phyloP scores from a whole-genome alignment of 2,888 invertebrate species.

The Tortrix viridana region DNA sequence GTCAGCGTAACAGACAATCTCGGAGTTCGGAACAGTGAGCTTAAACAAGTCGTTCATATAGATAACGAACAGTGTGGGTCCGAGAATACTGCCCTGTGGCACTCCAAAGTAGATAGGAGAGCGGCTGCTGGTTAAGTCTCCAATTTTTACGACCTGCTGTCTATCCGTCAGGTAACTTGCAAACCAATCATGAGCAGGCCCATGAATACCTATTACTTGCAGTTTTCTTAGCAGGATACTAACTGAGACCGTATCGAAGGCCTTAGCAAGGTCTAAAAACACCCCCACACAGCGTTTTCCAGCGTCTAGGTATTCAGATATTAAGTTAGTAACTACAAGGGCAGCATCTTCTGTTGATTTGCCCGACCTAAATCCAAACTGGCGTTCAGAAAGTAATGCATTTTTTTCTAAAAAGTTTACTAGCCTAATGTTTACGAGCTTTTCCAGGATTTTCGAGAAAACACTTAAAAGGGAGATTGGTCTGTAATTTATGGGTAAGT shows the following conservation, averaged over 20 bases:
- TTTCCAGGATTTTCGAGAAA: slow-evolving; percentile 1
- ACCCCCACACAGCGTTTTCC: background rate
- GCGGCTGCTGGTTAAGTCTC: background rate
- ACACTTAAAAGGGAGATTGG: background rate
- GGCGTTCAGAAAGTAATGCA: background rate
- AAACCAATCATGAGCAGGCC: background rate
- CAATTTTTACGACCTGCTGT: background rate
- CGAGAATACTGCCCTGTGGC: background rate
- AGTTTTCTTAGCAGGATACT: background rate
- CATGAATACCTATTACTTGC: background rate
- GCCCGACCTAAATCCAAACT: background rate
- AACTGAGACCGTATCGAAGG: background rate
- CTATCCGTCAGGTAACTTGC: background rate
- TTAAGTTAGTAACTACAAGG: background rate
- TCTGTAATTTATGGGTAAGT: background rate
- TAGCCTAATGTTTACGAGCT: background rate
- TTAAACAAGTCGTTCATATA: background rate
- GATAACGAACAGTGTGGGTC: background rate
- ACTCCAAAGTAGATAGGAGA: background rate
- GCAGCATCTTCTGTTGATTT: background rate
- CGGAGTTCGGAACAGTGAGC: background rate
- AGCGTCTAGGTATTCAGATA: background rate
- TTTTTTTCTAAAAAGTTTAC: background rate
- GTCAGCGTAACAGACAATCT: background rate
- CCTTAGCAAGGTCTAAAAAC: background rate